Percentiles rank a stretch among this genome's conserved stretches.
phyloP scores from a whole-genome alignment of 2,113 vertebrate species.

The Phrynosoma platyrhinos region DNA sequence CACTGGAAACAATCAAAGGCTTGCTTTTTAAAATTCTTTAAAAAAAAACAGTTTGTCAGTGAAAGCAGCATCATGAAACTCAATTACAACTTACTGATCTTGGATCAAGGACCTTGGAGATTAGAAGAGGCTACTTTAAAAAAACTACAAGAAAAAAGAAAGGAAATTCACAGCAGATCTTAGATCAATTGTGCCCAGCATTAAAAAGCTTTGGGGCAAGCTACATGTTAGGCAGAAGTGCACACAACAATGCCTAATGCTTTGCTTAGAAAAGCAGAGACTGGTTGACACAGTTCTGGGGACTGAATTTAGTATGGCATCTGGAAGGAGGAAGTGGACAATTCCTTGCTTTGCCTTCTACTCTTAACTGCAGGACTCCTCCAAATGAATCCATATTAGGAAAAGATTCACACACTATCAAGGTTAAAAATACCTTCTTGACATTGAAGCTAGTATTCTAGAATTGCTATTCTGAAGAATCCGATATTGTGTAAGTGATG shows the following conservation, averaged over 20 bases:
- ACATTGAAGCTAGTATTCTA: neutral
- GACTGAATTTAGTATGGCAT: neutral
- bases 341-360: neutral
- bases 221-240: neutral
- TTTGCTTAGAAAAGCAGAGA: neutral
- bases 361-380: neutral
- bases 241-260: neutral
- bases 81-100: slow-evolving; percentile 47
- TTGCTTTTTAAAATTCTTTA: neutral
- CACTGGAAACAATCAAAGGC: slow-evolving; percentile 38
- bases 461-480: neutral
- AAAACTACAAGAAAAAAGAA: slow-evolving; percentile 32
- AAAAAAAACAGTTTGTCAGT: slow-evolving; percentile 28
- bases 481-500: neutral
- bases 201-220: neutral
- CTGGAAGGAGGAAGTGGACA: neutral
- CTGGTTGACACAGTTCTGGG: neutral
- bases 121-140: slow-evolving; percentile 49
- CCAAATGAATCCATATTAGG: neutral
- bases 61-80: slow-evolving; percentile 45
- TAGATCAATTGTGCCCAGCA: neutral
- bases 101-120: slow-evolving; percentile 47
- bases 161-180: slow-evolving; percentile 7
- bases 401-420: too few species aligned
- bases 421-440: too few species aligned